Conservation (phyloP, 2,113 vertebrate genomes). For the Lethenteron reissneri region DNA sequence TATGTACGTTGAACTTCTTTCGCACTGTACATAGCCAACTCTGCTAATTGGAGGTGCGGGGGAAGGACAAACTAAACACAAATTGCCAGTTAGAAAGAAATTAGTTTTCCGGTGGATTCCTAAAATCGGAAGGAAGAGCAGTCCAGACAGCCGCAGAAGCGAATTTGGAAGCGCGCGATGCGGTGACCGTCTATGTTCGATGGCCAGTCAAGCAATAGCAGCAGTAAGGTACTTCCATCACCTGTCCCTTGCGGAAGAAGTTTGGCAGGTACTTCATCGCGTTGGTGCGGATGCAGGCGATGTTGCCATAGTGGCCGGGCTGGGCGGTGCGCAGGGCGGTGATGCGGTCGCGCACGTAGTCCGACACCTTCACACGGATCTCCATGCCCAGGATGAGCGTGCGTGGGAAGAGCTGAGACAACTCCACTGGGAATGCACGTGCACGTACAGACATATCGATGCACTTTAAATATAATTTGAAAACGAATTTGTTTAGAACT, state of each 20-base stretch:
- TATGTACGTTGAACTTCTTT: not conserved
- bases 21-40: not conserved
- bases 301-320: slow-evolving; percentile 51
- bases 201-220: not conserved
- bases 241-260: slow-evolving; percentile 70
- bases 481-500: no score
- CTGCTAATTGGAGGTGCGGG: no score
- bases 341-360: slow-evolving; percentile 65
- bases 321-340: slow-evolving; percentile 33
- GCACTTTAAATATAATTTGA: no score
- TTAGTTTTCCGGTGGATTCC: no score
- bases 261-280: slow-evolving; percentile 89
- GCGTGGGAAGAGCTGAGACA: slow-evolving; percentile 50
- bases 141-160: no score
- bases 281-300: slow-evolving; percentile 61
- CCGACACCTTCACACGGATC: slow-evolving; percentile 67
- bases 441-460: no score
- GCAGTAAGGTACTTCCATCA: slow-evolving; percentile 12
- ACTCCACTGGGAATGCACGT: slow-evolving; percentile 28
- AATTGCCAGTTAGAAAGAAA: not conserved
- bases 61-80: slow-evolving; percentile 9
- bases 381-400: slow-evolving; percentile 57
- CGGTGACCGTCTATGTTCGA: no score
- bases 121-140: no score
- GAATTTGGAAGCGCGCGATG: no score